Evolutionary conservation across 2,888 invertebrate genomes (phyloP).

Genomic region (Melanostoma scalare): DNA sequence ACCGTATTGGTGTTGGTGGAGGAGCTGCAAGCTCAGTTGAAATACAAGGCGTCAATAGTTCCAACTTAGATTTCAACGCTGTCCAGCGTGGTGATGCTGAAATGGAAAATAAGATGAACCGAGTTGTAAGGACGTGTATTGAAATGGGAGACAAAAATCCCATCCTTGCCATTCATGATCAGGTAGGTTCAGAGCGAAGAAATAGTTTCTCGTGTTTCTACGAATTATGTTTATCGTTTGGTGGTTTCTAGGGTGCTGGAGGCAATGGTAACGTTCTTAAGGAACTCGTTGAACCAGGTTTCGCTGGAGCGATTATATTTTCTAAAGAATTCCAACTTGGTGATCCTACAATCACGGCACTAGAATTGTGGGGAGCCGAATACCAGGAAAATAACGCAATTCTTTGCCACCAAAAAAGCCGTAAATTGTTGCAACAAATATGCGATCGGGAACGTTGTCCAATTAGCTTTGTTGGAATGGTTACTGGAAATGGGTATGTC

Average conservation of each 20-base stretch:
- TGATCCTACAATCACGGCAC: constrained; percentile 95
- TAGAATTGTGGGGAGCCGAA: constrained; percentile 99
- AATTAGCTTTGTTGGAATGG: constrained; percentile 95
- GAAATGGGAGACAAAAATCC: constrained; percentile 93
- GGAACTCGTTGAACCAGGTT: constrained; percentile 94
- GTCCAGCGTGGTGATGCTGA: constrained; percentile 97
- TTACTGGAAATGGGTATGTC: constrained; percentile 92
- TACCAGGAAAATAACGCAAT: constrained; percentile 98
- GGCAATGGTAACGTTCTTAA: constrained; percentile 98
- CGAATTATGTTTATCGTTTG: constrained; percentile 4
- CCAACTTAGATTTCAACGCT: constrained; percentile 96
- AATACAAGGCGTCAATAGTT: constrained; percentile 93
- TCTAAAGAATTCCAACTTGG: constrained; percentile 94
- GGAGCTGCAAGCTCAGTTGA: constrained; percentile 99
- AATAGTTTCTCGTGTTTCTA: neutral
- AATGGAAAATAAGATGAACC: constrained; percentile 98
- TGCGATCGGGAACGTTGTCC: constrained; percentile 95
- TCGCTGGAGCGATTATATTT: constrained; percentile 93
- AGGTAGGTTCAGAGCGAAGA: constrained; percentile 79
- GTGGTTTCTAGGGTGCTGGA: constrained; percentile 90
- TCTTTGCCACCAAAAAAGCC: constrained; percentile 88
- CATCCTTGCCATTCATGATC: constrained; percentile 97
- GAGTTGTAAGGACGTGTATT: constrained; percentile 95
- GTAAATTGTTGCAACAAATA: constrained; percentile 87
- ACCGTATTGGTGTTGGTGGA: constrained; percentile 98